A percentile compares a stretch with the other conserved stretches of the same genome.
phyloP scores from a whole-genome alignment of 2,888 invertebrate genomes.

The Uropetala carovei region DNA sequence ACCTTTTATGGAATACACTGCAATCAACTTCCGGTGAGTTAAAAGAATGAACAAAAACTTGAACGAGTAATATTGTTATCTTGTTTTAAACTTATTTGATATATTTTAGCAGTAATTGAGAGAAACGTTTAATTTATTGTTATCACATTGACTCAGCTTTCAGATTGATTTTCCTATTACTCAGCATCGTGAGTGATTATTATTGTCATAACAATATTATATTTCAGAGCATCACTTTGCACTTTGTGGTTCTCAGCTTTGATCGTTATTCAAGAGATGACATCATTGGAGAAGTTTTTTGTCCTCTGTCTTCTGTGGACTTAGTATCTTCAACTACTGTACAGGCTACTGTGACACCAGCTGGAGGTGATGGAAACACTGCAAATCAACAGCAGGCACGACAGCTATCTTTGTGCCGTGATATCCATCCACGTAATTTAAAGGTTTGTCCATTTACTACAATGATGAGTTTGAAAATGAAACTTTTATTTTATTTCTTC shows the following conservation, averaged over 20 bases:
- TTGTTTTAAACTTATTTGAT: background rate
- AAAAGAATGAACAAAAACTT: background rate
- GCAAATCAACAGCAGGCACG: conserved; percentile 76
- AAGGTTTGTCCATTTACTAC: conserved; percentile 80
- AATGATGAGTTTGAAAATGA: background rate
- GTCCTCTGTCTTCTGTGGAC: conserved; percentile 84
- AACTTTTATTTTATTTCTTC: too few relatives aligned
- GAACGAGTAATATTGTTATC: background rate
- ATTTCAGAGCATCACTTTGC: conserved; percentile 88
- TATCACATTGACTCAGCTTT: background rate
- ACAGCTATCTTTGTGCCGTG: conserved; percentile 88
- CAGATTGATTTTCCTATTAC: too few relatives aligned
- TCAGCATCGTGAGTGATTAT: too few relatives aligned
- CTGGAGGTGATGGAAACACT: background rate
- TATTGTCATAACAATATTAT: conserved; percentile 1
- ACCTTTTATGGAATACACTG: conserved; percentile 96
- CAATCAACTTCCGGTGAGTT: conserved; percentile 83
- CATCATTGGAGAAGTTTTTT: conserved; percentile 97
- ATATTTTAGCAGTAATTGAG: background rate
- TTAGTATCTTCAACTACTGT: conserved; percentile 80
- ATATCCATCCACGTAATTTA: conserved; percentile 94
- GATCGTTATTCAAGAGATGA: conserved; percentile 98
- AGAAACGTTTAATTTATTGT: background rate
- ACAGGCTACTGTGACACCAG: conserved; percentile 42
- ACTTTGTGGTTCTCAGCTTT: conserved; percentile 95